Evolutionary conservation across 2,797 vertebrate genomes (phyloP).

Genomic region (Melanotaenia trifasciata): DNA sequence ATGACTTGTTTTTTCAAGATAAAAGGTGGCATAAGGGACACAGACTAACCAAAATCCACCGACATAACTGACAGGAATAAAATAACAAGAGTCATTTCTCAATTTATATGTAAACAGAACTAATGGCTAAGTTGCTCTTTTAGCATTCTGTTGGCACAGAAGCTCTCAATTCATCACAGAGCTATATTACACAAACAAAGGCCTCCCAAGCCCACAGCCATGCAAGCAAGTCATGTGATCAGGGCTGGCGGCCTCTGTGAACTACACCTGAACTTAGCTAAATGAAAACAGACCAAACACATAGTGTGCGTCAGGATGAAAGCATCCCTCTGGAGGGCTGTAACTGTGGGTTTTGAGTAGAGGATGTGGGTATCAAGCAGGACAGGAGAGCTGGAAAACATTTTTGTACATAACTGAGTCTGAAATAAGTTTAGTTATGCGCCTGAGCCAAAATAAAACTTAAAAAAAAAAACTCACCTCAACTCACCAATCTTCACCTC

Average conservation of each 20-base stretch:
- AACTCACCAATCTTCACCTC: constrained; percentile 13
- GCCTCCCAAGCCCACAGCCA: constrained; percentile 57
- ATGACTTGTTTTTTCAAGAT: constrained; percentile 51
- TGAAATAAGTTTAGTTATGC: constrained; percentile 46
- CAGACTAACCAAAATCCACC: constrained; percentile 26
- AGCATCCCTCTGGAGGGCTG: constrained; percentile 76
- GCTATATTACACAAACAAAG: constrained; percentile 67
- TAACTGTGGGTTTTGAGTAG: constrained; percentile 62
- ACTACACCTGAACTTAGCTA: constrained; percentile 82
- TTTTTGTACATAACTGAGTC: constrained; percentile 56
- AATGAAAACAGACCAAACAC: constrained; percentile 82
- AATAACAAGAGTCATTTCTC: constrained; percentile 33
- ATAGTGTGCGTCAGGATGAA: constrained; percentile 81
- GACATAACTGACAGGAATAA: constrained; percentile 49
- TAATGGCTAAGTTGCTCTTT: constrained; percentile 41
- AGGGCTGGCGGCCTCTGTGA: constrained; percentile 72
- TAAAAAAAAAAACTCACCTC: background rate
- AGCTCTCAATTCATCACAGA: constrained; percentile 57
- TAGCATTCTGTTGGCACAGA: constrained; percentile 47
- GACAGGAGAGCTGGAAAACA: constrained; percentile 50
- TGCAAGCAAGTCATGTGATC: constrained; percentile 70
- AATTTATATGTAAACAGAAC: constrained; percentile 42
- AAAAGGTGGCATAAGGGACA: constrained; percentile 60
- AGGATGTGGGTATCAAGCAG: constrained; percentile 74
- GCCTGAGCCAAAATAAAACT: constrained; percentile 35